Percentiles rank a stretch among this genome's conserved stretches.
These are phyloP conservation scores for Rhagium mordax DNA, from an alignment of 2,888 invertebrate genomes.

Conservation along the genomic window DNA sequence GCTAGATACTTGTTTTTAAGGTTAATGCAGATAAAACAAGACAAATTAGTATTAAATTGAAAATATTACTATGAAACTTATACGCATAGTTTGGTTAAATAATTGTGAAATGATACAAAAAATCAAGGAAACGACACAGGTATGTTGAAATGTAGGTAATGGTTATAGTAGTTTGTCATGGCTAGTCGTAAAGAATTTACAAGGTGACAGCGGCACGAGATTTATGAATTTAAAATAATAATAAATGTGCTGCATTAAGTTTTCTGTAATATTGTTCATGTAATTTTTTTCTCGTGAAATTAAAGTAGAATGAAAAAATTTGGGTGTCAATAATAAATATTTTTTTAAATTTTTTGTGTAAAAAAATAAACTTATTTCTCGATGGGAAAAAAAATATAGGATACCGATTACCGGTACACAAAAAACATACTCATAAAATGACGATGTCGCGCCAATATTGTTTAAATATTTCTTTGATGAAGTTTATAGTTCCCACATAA, in stretches of 20 bases:
- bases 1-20: neutral
- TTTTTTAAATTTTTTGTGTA: too few relatives aligned
- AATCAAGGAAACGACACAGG: conserved; percentile 13
- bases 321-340: too few relatives aligned
- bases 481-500: too few relatives aligned
- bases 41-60: neutral
- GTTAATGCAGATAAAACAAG: neutral
- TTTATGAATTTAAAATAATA: neutral
- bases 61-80: conserved; percentile 9
- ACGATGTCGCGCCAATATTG: too few relatives aligned
- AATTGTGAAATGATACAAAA: conserved; percentile 18
- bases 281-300: too few relatives aligned
- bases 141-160: conserved; percentile 27
- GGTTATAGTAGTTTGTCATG: neutral
- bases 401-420: too few relatives aligned
- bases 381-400: too few relatives aligned
- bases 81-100: neutral
- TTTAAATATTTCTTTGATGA: too few relatives aligned
- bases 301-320: too few relatives aligned
- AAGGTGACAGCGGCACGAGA: neutral
- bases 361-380: too few relatives aligned
- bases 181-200: neutral
- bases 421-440: too few relatives aligned
- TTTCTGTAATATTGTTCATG: neutral
- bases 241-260: neutral